Base-by-base conservation (phyloP, 2,888 invertebrate genomes). In the Heliconius sara region DNA sequence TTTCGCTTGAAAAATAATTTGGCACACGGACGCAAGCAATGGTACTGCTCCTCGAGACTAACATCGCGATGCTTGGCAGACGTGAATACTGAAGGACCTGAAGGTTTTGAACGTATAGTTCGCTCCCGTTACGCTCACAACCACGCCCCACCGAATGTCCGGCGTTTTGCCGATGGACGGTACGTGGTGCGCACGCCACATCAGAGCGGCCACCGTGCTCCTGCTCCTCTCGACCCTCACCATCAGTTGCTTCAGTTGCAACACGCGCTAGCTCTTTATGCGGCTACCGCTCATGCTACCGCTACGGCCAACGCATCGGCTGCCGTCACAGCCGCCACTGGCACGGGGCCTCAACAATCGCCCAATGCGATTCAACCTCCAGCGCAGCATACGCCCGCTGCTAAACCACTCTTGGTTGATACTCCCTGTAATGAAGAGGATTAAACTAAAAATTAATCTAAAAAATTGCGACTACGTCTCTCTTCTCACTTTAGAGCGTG, bases 11-110 rank as follows among this genome's bases (percentile, higher is more conserved):
- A 95, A 89, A 95, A 95, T 85, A 94, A 95, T 84, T 85, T 95
- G 89, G 95, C 95, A n/a, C 95, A 95, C 84, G 94, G 95, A 3
- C 91, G 95, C 84, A 95, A 95, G 89, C 95, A 95, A 85, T 95
- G 95, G 95, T 95, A 95, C 86, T 95, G 95, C 86, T 95, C 95
- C 27, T 95, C 95, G 77, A 91, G 95, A 65, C 89, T 95, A 77
- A 95, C 95, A 22, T 95, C 95, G 63, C 94, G 95, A 84, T 95
- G 95, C 86, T 90, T 95, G 71, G 94, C 95, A 81, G 94, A 95
- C 84, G 95, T 95, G 30, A 95, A 95, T 86, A 95, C 95, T 43
- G 95, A 95, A 85, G 95, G 95, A 0, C 94, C 95, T n/a, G 95
- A 95, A 85, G 95, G 95, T 0, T 94, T 93, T 86, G 95, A 95